phyloP scores from a whole-genome alignment of 2,797 vertebrate species.

The Manis pentadactyla region DNA sequence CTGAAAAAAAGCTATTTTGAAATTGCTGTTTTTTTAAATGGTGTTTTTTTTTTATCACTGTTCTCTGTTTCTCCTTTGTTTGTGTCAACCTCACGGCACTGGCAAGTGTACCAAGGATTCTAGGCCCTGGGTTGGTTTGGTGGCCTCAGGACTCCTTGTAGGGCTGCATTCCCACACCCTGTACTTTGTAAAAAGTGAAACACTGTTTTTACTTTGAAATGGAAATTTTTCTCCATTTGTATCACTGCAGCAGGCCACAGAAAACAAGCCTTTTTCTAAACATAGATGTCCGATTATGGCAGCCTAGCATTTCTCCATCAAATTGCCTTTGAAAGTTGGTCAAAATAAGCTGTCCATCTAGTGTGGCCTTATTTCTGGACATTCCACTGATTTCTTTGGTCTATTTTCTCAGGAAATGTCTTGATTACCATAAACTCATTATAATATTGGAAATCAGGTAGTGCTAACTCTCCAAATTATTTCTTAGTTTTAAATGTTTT shows the following conservation, averaged over 20 bases:
- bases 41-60: background rate
- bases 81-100: background rate
- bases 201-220: background rate
- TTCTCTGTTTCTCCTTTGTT: background rate
- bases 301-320: background rate
- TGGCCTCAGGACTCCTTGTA: background rate
- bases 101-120: background rate
- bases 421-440: background rate
- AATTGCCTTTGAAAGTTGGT: background rate
- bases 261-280: background rate
- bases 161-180: accelerated
- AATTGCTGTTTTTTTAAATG: background rate
- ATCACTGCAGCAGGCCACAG: no score
- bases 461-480: background rate
- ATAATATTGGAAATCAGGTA: background rate
- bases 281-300: background rate
- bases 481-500: slow-evolving; percentile 7
- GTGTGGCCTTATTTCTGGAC: background rate
- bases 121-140: background rate
- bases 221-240: background rate
- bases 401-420: background rate
- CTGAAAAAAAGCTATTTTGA: background rate
- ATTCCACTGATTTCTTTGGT: background rate
- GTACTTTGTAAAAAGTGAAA: background rate
- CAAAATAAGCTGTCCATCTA: background rate